A percentile compares a stretch with the other conserved stretches of the same genome.
Conservation (phyloP, 1,140 invertebrate species). For the Sitophilus oryzae region DNA sequence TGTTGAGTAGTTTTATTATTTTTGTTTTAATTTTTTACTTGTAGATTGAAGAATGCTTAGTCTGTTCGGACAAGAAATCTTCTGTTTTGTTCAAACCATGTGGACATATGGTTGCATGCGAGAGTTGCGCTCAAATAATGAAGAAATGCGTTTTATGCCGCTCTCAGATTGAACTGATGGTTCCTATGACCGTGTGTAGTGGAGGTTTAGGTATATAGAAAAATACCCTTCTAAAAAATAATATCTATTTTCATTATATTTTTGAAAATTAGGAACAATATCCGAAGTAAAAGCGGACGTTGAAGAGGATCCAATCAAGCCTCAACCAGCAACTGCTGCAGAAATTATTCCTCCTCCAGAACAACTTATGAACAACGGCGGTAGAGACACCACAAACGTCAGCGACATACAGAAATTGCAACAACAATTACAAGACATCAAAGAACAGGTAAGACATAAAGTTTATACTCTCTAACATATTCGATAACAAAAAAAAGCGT, state of each 20-base stretch:
- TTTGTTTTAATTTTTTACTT: no score
- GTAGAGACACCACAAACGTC: slow-evolving; percentile 68
- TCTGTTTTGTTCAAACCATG: slow-evolving; percentile 89
- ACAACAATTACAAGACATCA: slow-evolving; percentile 94
- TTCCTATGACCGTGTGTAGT: slow-evolving; percentile 64
- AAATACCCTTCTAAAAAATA: neutral
- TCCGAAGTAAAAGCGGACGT: slow-evolving; percentile 50
- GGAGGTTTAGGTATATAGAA: slow-evolving; percentile 47
- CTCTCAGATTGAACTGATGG: slow-evolving; percentile 75
- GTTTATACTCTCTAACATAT: no score
- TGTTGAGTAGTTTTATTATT: no score
- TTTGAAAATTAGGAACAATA: slow-evolving; percentile 35
- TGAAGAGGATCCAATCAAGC: slow-evolving; percentile 45
- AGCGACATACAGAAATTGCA: slow-evolving; percentile 93
- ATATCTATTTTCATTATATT: neutral
- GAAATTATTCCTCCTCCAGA: slow-evolving; percentile 36
- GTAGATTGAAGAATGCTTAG: slow-evolving; percentile 92
- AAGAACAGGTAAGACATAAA: slow-evolving; percentile 96
- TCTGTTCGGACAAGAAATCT: slow-evolving; percentile 90
- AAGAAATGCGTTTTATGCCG: slow-evolving; percentile 95
- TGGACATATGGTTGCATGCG: slow-evolving; percentile 92
- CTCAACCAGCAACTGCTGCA: no score
- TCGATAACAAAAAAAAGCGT: no score
- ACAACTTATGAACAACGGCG: slow-evolving; percentile 78
- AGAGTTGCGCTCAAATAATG: slow-evolving; percentile 86